A percentile compares a stretch with the other conserved stretches of the same genome.
Conservation (phyloP, 2,888 invertebrate species). For the Xylota segnis region DNA sequence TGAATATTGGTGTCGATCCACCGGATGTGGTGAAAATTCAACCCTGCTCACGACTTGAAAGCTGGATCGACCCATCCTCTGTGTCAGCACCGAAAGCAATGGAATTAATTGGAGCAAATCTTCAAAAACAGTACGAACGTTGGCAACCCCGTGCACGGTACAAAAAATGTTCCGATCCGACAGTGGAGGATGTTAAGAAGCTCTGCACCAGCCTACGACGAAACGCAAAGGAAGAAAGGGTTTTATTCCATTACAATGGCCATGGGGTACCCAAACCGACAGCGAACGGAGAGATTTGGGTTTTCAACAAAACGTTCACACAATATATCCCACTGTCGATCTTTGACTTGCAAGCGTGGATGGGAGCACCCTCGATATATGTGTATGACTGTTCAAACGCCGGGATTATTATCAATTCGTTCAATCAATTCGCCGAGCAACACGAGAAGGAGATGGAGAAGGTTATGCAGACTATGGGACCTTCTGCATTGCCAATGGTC, state of each 20-base stretch:
- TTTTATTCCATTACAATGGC: constrained; percentile 99
- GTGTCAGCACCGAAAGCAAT: constrained; percentile 96
- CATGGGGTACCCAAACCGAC: constrained; percentile 99
- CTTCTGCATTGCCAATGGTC: constrained; percentile 81
- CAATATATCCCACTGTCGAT: constrained; percentile 99
- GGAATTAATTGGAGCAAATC: constrained; percentile 94
- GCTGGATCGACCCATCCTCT: constrained; percentile 97
- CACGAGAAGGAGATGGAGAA: constrained; percentile 92
- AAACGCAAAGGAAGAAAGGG: constrained; percentile 99
- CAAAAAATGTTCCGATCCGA: constrained; percentile 98
- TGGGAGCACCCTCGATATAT: constrained; percentile 99
- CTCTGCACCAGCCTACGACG: constrained; percentile 96
- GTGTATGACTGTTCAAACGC: constrained; percentile 99
- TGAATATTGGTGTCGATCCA: constrained; percentile 99
- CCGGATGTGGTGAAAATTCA: constrained; percentile 99
- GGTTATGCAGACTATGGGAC: constrained; percentile 80
- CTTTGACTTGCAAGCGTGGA: constrained; percentile 99
- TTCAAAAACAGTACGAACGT: constrained; percentile 98
- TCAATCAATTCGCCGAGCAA: constrained; percentile 95
- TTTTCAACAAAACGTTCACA: constrained; percentile 99
- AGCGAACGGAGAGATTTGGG: constrained; percentile 99
- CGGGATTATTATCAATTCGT: constrained; percentile 96
- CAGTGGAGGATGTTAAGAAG: constrained; percentile 99
- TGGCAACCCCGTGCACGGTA: constrained; percentile 99
- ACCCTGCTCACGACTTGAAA: constrained; percentile 97